Conservation (phyloP, 1,140 invertebrate species). For the Nasonia vitripennis region DNA sequence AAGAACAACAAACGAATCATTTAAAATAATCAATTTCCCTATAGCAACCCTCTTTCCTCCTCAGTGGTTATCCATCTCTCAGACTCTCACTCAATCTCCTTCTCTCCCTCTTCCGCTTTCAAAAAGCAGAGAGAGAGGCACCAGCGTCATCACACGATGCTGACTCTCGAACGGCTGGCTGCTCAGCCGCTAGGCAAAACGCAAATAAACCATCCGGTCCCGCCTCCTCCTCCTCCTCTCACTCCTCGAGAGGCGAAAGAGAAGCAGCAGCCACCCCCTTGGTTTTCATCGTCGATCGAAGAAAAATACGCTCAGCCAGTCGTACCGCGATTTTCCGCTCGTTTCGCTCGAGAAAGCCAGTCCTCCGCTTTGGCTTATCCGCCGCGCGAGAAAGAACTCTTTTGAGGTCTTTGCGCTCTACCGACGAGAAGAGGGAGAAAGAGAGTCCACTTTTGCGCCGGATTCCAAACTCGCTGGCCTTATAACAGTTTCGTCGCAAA, state of each 20-base stretch:
- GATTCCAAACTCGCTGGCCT: not conserved
- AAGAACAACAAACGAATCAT: not conserved
- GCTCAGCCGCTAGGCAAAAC: slow-evolving; percentile 72
- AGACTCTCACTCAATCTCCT: not conserved
- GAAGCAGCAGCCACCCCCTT: not conserved
- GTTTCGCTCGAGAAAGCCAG: slow-evolving; percentile 28
- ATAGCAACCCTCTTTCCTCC: not conserved
- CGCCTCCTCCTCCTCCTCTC: slow-evolving; percentile 33
- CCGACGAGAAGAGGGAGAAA: not conserved
- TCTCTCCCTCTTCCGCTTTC: slow-evolving; percentile 5
- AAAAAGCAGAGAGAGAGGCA: not conserved
- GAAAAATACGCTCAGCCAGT: slow-evolving; percentile 66
- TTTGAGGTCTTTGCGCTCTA: not conserved
- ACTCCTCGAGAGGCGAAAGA: slow-evolving; percentile 12
- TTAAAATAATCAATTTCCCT: no score
- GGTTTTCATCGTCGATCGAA: slow-evolving; percentile 62
- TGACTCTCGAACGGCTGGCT: slow-evolving; percentile 63
- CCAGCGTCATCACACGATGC: slow-evolving; percentile 29
- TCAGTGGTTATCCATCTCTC: not conserved
- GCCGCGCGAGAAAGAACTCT: not conserved
- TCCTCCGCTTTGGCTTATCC: not conserved
- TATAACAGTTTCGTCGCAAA: not conserved
- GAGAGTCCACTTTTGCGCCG: not conserved
- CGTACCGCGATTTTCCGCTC: slow-evolving; percentile 51
- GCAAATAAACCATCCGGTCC: slow-evolving; percentile 69